Evolutionary conservation across 2,113 vertebrate genomes (phyloP).

Genomic region (Otocyon megalotis): DNA sequence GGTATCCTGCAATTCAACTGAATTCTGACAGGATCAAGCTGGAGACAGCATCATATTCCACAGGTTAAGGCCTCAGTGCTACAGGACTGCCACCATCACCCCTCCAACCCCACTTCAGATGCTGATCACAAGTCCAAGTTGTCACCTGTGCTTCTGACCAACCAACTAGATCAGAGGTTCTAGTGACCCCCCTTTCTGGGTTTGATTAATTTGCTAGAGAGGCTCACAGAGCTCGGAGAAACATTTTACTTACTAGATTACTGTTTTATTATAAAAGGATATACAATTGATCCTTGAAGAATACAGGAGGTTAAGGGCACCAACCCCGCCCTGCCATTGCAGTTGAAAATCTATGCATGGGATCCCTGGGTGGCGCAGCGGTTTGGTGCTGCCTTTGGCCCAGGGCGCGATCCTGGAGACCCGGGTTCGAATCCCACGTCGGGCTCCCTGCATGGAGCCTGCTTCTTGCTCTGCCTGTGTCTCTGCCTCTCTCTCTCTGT

Average conservation of each 20-base stretch:
- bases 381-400: too few species aligned
- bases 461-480: too few species aligned
- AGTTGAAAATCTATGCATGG: not conserved
- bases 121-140: not conserved
- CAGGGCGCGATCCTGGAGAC: too few species aligned
- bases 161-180: not conserved
- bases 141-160: not conserved
- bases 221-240: not conserved
- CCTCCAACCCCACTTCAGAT: not conserved
- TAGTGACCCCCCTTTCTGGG: not conserved
- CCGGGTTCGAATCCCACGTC: too few species aligned
- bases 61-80: not conserved
- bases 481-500: too few species aligned
- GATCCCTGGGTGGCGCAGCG: too few species aligned
- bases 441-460: too few species aligned
- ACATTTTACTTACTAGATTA: not conserved
- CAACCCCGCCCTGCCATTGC: not conserved
- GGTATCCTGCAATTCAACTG: not conserved
- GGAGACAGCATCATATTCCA: not conserved
- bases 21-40: not conserved
- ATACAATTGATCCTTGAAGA: not conserved
- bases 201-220: not conserved
- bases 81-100: not conserved
- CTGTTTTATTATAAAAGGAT: not conserved
- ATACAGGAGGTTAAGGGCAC: not conserved